These are phyloP conservation scores for Dryobotodes eremita DNA, from an alignment of 2,888 invertebrate species.

Conservation along the genomic window DNA sequence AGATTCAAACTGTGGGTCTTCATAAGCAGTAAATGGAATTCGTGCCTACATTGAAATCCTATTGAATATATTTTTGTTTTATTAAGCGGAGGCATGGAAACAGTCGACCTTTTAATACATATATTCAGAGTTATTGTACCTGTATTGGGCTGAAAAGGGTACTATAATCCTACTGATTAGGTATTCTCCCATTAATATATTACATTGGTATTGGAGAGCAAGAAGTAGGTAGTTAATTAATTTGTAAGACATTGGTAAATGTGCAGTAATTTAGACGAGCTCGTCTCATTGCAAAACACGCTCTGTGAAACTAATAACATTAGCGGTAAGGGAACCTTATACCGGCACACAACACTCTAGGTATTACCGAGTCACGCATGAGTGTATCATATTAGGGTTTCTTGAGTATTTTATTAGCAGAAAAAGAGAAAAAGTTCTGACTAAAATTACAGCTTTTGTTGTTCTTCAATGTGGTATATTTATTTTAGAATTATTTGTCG, in stretches of 20 bases:
- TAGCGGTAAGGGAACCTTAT: slow-evolving; percentile 27
- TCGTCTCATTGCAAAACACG: slow-evolving; percentile 26
- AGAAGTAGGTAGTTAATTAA: slow-evolving; percentile 57
- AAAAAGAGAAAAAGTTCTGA: background rate
- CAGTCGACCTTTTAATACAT: slow-evolving; percentile 64
- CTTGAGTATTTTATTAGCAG: background rate
- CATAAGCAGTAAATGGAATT: slow-evolving; percentile 59
- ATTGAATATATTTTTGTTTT: slow-evolving; percentile 68
- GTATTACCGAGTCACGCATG: background rate
- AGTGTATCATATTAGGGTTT: background rate
- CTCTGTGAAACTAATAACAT: slow-evolving; percentile 36
- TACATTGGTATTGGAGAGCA: slow-evolving; percentile 54
- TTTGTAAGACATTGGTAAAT: slow-evolving; percentile 43
- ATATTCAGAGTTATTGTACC: slow-evolving; percentile 68
- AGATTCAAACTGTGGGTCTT: slow-evolving; percentile 46
- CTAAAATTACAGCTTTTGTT: background rate
- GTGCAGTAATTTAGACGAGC: slow-evolving; percentile 16
- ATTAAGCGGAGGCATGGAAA: slow-evolving; percentile 60
- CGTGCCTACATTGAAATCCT: slow-evolving; percentile 55
- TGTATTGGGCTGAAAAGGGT: slow-evolving; percentile 69
- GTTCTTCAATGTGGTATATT: background rate
- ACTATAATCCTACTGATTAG: slow-evolving; percentile 69
- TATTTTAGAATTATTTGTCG: slow-evolving; percentile 11
- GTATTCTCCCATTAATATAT: slow-evolving; percentile 63
- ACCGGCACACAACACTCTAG: slow-evolving; percentile 1